Evolutionary conservation across 2,797 vertebrate species (phyloP), one percentile per base, ranked within the genome.

Genomic region (Forpus xanthops): DNA sequence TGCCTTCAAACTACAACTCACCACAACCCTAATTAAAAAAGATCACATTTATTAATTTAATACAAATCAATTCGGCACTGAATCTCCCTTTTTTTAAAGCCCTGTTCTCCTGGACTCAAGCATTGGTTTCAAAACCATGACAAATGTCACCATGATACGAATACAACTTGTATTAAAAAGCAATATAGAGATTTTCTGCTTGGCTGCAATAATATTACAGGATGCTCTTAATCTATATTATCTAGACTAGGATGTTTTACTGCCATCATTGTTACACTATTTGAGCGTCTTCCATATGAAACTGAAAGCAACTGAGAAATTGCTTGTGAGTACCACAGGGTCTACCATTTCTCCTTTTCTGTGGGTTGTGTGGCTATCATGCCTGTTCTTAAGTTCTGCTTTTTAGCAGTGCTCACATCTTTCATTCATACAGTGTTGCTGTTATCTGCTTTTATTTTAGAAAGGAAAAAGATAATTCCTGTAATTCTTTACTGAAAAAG

Each of bases 141-240:
- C 60, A 95, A 90, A 94, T 90, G 41, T 70, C 91, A 78, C 71
- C 49, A 7, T 31, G 64, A 82, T 86, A 84, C 6, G 23, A 64
- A 92, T 91, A 92, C 91, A 96, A 39, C 76, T 95, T 56, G 2
- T 88, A 87, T 94, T 93, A 81, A 52, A 71, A 91, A 95, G 94
- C 67, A 91, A 90, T 79, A 70, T 18, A 90, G 93, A 86, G 60
- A 94, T 92, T 92, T 94, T 95, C 89, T 93, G 79, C 93, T 96
- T 91, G 67, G 83, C 64, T 97, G 83, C 80, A 90, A 50, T 37
- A n/a, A 81, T 91, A 82, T 93, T 95, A 88, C 50, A 94, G 85
- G 71, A 97, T 90, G 70, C 52, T 90, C 52, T 94, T 96, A 96
- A 95, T 94, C 87, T 93, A 61, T 90, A 85, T 91, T 92, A 93